A percentile compares a stretch with the other conserved stretches of the same genome.
These are phyloP conservation scores for Octopus sinensis DNA, from an alignment of 1,140 invertebrate species.

Conservation along the genomic window DNA sequence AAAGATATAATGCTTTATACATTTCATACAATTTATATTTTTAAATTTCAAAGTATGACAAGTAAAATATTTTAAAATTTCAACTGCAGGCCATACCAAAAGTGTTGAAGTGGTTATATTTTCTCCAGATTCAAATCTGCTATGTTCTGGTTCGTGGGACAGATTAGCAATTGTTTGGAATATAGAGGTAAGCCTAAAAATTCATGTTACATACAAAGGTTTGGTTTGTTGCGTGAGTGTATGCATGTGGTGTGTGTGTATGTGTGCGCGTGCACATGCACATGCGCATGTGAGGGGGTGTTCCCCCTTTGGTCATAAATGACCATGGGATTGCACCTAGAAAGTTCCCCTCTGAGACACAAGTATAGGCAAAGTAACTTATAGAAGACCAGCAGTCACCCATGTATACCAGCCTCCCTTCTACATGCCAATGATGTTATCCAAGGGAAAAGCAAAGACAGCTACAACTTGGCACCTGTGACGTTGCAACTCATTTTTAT, in stretches of 20 bases:
- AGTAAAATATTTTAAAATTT: neutral
- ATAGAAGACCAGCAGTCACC: too few relatives aligned
- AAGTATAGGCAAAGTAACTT: too few relatives aligned
- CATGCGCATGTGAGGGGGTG: neutral
- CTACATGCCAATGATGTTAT: too few relatives aligned
- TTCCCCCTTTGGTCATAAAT: neutral
- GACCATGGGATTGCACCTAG: neutral
- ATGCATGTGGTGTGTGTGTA: neutral
- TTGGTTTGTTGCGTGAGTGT: neutral
- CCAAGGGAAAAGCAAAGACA: too few relatives aligned
- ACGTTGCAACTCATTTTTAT: too few relatives aligned
- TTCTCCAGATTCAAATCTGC: conserved; percentile 38
- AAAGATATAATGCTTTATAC: neutral
- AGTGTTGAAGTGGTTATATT: conserved; percentile 51
- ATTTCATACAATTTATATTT: neutral
- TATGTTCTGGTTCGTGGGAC: conserved; percentile 54
- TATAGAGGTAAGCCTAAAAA: conserved; percentile 41
- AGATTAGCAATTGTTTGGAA: conserved; percentile 51
- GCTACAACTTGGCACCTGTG: too few relatives aligned
- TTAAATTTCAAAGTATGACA: too few relatives aligned
- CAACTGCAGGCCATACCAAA: conserved; percentile 48
- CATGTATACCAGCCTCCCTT: too few relatives aligned
- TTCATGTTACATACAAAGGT: neutral
- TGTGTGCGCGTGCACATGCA: too few relatives aligned
- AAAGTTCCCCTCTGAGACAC: neutral